Base-by-base conservation (phyloP, 1,140 invertebrate species). In the Solenopsis fugax region DNA sequence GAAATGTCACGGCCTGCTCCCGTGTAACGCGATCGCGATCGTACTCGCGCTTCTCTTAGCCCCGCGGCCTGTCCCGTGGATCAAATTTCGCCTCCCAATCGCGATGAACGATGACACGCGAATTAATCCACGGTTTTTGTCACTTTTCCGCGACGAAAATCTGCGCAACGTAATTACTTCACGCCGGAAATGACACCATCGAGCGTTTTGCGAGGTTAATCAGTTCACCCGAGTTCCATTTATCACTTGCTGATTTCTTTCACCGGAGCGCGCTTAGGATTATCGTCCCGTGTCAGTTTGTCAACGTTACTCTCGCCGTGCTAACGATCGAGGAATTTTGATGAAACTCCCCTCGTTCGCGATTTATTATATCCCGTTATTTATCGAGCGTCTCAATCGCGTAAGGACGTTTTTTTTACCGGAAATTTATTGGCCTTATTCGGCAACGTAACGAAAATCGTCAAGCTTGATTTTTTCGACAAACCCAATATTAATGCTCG, bases 161-260 rank as follows among this genome's bases (percentile, higher is more conserved):
- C 41, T 41, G n/a, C n/a, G n/a, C n/a, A n/a, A n/a, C n/a, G 54
- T 24, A 62, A 73, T 73, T 50, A 60, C 18, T 16, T 37, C 41
- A 84, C 13, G n/a, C 16, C n/a, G 77, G 48, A 10, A 29, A 65
- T 65, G 24, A 72, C 48, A n/a, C 7, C 6, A 34, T n/a, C 67
- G 7, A 58, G 24, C 21, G 16, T 48, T 73, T 82, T 29, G 50
- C 45, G 24, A 58, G 54, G 21, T 73, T 60, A 60, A 58, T 60
- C 65, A 48, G n/a, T 69, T 54, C 34, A 29, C 10, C 18, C 37
- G 29, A 41, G 64, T 54, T 54, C 18, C 52, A 60, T 73, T 82
- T 73, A 82, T 73, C 80, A 82, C 65, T 56, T 18, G 4, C 10
- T 3, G 29, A 24, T 73, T 73, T 82, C 24, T 73, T 60, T 34